Evolutionary conservation across 2,113 vertebrate species (phyloP).

Genomic region (Polyodon spathula): DNA sequence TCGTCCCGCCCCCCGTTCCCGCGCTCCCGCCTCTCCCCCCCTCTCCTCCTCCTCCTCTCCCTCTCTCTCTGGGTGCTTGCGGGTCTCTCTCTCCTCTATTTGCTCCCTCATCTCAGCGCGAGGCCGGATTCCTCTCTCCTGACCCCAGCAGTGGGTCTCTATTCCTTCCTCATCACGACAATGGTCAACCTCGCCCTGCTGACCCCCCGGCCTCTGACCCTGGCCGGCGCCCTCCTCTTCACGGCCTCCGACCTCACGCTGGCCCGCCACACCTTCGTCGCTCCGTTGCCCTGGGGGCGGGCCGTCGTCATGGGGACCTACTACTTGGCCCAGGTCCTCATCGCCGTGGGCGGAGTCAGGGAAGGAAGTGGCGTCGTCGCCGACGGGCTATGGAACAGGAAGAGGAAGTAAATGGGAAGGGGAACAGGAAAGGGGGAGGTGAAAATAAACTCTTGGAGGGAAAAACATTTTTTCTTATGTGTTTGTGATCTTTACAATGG

Average conservation of each 20-base stretch:
- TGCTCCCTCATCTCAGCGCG: constrained; percentile 46
- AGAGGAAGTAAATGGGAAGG: constrained; percentile 48
- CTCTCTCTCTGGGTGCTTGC: constrained; percentile 21
- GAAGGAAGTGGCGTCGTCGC: constrained; percentile 16
- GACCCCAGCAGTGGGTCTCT: constrained; percentile 43
- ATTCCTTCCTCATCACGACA: constrained; percentile 38
- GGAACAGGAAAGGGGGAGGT: too few relatives aligned
- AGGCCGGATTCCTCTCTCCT: constrained; percentile 29
- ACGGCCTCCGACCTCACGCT: constrained; percentile 56
- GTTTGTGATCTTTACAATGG: too few relatives aligned
- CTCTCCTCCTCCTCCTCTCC: constrained; percentile 20
- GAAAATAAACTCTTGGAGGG: too few relatives aligned
- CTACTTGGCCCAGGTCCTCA: constrained; percentile 65
- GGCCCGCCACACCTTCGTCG: constrained; percentile 53
- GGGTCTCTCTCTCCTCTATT: constrained; percentile 19
- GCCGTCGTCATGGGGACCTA: constrained; percentile 63
- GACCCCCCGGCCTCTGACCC: neutral
- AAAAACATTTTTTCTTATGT: too few relatives aligned
- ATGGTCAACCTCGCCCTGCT: constrained; percentile 52
- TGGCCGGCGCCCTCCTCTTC: constrained; percentile 57
- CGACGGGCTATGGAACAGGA: constrained; percentile 32
- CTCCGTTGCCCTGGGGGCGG: constrained; percentile 20
- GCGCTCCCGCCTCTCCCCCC: constrained; percentile 21
- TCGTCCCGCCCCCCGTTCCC: constrained; percentile 39
- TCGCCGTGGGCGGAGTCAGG: constrained; percentile 52